phyloP scores from a whole-genome alignment of 2,113 vertebrate genomes.

The Pluvianellus socialis region DNA sequence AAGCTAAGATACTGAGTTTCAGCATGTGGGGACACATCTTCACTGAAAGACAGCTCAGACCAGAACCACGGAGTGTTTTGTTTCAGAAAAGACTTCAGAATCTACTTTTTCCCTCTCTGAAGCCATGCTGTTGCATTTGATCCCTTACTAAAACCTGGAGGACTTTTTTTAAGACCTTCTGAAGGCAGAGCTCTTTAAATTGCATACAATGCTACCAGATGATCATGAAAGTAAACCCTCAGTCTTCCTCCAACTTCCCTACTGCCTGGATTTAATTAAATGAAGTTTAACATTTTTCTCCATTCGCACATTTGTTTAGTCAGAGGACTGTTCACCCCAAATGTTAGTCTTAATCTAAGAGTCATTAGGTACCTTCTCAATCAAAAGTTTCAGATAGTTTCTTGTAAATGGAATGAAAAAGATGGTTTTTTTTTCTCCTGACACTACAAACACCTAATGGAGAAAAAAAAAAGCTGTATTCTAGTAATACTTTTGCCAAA shows the following conservation, averaged over 20 bases:
- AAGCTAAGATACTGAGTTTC: neutral
- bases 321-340: neutral
- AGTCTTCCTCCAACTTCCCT: neutral
- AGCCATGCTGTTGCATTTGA: neutral
- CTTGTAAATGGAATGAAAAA: neutral
- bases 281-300: neutral
- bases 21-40: neutral
- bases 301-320: neutral
- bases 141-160: neutral
- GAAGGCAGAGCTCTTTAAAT: neutral
- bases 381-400: neutral
- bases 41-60: neutral
- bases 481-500: neutral
- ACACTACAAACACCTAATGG: neutral
- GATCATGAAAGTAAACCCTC: neutral
- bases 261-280: neutral
- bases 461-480: neutral
- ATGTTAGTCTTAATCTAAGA: neutral
- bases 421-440: neutral
- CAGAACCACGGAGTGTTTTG: neutral
- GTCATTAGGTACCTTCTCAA: neutral
- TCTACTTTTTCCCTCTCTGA: neutral
- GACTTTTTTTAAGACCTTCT: neutral
- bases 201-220: fast-evolving
- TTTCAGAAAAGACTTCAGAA: neutral